Base-by-base conservation (phyloP, 2,113 vertebrate genomes). In the Emberiza fucata region DNA sequence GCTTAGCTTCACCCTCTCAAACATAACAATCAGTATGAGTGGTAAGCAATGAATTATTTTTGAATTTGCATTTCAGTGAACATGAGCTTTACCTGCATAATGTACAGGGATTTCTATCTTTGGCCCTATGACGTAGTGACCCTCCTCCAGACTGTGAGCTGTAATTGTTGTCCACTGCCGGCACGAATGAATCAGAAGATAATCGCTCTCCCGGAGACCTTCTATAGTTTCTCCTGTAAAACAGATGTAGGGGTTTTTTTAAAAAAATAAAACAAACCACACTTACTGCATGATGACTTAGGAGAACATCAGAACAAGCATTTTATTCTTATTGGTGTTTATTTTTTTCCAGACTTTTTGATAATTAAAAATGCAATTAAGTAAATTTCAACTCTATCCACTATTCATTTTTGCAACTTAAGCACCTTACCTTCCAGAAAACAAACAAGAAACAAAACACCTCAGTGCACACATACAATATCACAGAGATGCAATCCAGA, bases 81-180 rank as follows among this genome's bases (percentile, higher is more conserved):
- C 63, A 60, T 12, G 35, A 87, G 35, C 72, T 97, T 98, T 98
- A 99, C 99, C 99, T 98, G 99, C 99, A 97, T 99, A 99, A 98
- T 99, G 99, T 39, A 99, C 99, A 9, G 99, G 99, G 96, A 99
- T 99, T 98, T 99, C 99, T 97, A 99, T 99, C 98, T 99, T 99
- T 79, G 99, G 99, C 91, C 99, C 99, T 66, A 99, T 99, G 97
- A 99, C 99, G 56, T 99, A 99, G 97, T 99, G 99, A 75, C 99
- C 99, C 92, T 99, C 99, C 96, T 99, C 99, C 92, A 99, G 98
- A 97, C 99, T 99, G 95, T 99, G 99, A 95, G 99, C 99, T 87
- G 99, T 99, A 89, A 99, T 99, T 56, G 99, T 99, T 42, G 99
- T 99, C 99, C 99, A 99, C 96, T 99, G 99, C 44, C 99, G 99